phyloP scores from a whole-genome alignment of 2,113 vertebrate genomes.

The Limanda limanda region DNA sequence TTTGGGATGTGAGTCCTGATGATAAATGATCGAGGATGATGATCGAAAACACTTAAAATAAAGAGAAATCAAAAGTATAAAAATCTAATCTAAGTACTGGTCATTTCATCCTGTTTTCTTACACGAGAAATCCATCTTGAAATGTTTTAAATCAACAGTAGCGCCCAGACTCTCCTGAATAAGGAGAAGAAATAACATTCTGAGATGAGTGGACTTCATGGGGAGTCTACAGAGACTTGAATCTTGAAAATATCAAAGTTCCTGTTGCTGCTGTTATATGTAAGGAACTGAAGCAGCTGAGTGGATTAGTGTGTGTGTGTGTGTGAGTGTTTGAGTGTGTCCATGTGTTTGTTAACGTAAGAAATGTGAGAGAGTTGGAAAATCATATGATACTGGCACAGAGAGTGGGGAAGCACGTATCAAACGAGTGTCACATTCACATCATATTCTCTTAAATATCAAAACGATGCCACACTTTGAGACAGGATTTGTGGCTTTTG shows the following conservation, averaged over 20 bases:
- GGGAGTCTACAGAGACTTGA: slow-evolving; percentile 1
- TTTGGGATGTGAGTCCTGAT: no score
- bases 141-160: no score
- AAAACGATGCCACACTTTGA: slow-evolving; percentile 33
- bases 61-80: no score
- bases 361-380: background rate
- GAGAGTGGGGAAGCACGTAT: slow-evolving; percentile 20
- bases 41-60: no score
- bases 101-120: no score
- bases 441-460: slow-evolving; percentile 29
- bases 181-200: slow-evolving; percentile 3
- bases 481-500: slow-evolving; percentile 17
- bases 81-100: no score
- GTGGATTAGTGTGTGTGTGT: slow-evolving; percentile 1
- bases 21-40: no score
- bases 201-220: background rate
- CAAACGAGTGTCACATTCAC: slow-evolving; percentile 8
- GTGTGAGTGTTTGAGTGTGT: background rate
- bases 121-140: no score
- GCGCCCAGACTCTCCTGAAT: no score
- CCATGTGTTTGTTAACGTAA: no score
- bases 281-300: background rate
- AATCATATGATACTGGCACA: no score
- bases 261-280: slow-evolving; percentile 26
- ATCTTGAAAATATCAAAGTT: slow-evolving; percentile 3